phyloP scores from a whole-genome alignment of 2,797 vertebrate genomes.

The Xyrichtys novacula region DNA sequence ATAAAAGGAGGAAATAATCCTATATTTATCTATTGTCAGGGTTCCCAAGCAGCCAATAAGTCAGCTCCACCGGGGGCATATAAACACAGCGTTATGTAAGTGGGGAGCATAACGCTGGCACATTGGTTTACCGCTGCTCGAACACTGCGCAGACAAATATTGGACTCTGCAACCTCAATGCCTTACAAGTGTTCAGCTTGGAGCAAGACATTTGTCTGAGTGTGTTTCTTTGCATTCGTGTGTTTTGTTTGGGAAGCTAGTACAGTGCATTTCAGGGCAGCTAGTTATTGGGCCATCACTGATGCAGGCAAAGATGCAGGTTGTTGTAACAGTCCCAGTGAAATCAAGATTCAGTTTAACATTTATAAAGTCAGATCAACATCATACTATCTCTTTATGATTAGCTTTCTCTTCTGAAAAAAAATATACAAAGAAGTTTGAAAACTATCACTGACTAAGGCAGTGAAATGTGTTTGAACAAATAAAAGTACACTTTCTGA shows the following conservation, averaged over 20 bases:
- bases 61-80: conserved; percentile 47
- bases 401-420: neutral
- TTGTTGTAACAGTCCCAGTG: neutral
- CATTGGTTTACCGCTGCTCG: conserved; percentile 44
- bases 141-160: conserved; percentile 60
- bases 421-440: neutral
- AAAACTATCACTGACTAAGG: neutral
- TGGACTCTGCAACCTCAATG: conserved; percentile 45
- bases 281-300: neutral
- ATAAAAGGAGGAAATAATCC: conserved; percentile 52
- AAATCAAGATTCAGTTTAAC: neutral
- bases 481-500: neutral
- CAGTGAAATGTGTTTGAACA: neutral
- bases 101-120: no score
- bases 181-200: conserved; percentile 43
- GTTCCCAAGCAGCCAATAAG: conserved; percentile 60
- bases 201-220: conserved; percentile 37
- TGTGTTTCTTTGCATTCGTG: neutral
- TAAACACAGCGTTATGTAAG: conserved; percentile 64
- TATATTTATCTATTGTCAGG: conserved; percentile 67
- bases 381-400: neutral
- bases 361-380: neutral
- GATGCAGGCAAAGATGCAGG: neutral
- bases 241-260: neutral
- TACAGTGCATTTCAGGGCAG: neutral